Evolutionary conservation across 2,113 vertebrate genomes (phyloP).

Genomic region (Pachypanchax playfairii): DNA sequence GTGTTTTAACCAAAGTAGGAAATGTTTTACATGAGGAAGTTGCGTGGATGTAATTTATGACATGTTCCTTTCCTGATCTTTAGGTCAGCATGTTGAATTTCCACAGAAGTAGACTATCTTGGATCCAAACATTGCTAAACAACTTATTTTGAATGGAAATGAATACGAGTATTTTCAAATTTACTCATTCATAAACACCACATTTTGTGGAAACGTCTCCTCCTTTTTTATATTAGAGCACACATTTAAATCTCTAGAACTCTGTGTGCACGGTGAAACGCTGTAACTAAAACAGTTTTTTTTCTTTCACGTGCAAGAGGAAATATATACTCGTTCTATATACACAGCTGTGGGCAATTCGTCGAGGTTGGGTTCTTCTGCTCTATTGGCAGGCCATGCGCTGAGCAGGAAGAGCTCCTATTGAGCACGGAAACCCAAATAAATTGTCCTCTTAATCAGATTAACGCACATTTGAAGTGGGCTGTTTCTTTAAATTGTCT

Average conservation of each 20-base stretch:
- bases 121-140: constrained; percentile 35
- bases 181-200: too few relatives aligned
- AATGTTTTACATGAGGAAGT: constrained; percentile 52
- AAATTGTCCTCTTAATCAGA: constrained; percentile 74
- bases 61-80: constrained; percentile 41
- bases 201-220: too few relatives aligned
- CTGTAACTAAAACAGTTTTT: constrained; percentile 45
- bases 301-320: constrained; percentile 26
- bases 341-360: constrained; percentile 77
- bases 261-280: constrained; percentile 30
- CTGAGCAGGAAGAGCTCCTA: constrained; percentile 56
- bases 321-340: constrained; percentile 65
- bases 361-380: constrained; percentile 42
- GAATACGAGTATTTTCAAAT: too few relatives aligned
- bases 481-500: constrained; percentile 44
- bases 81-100: constrained; percentile 39
- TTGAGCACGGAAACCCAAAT: constrained; percentile 70
- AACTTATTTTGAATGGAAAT: constrained; percentile 13
- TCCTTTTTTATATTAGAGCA: not conserved
- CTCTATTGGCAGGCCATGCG: constrained; percentile 35
- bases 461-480: constrained; percentile 65
- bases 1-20: too few relatives aligned
- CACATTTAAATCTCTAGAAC: constrained; percentile 1
- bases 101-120: constrained; percentile 26
- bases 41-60: constrained; percentile 50